phyloP scores from a whole-genome alignment of 2,797 vertebrate species.

The Sarcoramphus papa region DNA sequence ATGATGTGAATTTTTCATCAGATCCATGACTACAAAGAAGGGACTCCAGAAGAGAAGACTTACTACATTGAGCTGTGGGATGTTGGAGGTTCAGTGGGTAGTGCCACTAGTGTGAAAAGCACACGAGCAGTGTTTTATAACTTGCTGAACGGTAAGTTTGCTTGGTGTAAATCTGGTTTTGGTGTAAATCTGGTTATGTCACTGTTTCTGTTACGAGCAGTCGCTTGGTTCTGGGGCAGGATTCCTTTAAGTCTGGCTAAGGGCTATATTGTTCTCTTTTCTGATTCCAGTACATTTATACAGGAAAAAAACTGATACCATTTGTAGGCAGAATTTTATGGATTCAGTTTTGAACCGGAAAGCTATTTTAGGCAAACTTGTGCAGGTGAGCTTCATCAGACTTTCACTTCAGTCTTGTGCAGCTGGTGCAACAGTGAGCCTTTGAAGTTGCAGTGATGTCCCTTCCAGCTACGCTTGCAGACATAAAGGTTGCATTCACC shows the following conservation, averaged over 20 bases:
- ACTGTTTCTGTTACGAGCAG: not conserved
- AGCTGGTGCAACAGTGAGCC: not conserved
- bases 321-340: not conserved
- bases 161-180: not conserved
- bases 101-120: slow-evolving; percentile 93
- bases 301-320: not conserved
- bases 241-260: not conserved
- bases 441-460: not conserved
- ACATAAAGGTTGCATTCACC: not conserved
- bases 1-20: slow-evolving; percentile 61
- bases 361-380: not conserved
- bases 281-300: not conserved
- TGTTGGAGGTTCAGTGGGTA: slow-evolving; percentile 93
- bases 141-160: slow-evolving; percentile 86
- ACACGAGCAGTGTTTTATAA: slow-evolving; percentile 97
- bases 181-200: not conserved
- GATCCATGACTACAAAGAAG: slow-evolving; percentile 98
- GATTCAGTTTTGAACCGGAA: not conserved
- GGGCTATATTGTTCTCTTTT: not conserved
- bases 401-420: not conserved
- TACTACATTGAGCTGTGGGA: slow-evolving; percentile 98
- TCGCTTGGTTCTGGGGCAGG: not conserved
- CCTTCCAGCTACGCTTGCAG: not conserved
- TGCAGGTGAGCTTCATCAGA: not conserved
- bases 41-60: slow-evolving; percentile 95